phyloP scores from a whole-genome alignment of 92 coral and sea anemone genomes.

The Palythoa grandiflora region DNA sequence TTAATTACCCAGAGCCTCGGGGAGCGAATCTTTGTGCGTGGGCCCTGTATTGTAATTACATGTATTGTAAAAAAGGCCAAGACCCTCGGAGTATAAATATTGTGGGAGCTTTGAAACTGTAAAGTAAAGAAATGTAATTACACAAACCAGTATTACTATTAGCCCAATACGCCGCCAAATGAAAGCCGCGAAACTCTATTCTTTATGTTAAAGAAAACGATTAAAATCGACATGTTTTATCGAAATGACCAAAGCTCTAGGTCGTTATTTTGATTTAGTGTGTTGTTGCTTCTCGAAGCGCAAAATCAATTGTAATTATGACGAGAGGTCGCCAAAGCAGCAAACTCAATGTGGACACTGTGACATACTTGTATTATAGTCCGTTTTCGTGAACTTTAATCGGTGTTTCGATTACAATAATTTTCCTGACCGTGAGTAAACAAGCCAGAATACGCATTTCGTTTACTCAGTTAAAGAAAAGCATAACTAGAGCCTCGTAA shows the following conservation, averaged over 20 bases:
- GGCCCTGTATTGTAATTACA: conserved; percentile 73
- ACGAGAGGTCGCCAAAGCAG: conserved; percentile 22
- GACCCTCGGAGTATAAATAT: conserved; percentile 60
- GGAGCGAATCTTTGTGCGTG: conserved; percentile 73
- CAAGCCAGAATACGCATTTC: conserved; percentile 17
- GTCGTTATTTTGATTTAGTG: background rate
- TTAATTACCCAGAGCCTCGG: conserved; percentile 74
- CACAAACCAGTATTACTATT: conserved; percentile 3
- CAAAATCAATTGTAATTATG: conserved; percentile 45
- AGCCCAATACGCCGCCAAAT: background rate
- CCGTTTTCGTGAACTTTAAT: background rate
- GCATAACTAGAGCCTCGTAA: background rate
- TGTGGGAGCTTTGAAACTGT: conserved; percentile 23
- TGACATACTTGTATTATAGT: conserved; percentile 15
- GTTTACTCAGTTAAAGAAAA: background rate
- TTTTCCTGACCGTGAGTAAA: background rate
- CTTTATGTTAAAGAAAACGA: background rate
- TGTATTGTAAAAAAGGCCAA: conserved; percentile 62
- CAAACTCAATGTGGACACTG: conserved; percentile 3
- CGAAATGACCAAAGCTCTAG: background rate
- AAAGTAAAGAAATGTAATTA: conserved; percentile 43
- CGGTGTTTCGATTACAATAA: conserved; percentile 3
- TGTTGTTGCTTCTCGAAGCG: conserved; percentile 35
- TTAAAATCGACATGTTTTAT: background rate
- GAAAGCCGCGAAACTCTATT: background rate